phyloP scores from a whole-genome alignment of 2,888 invertebrate genomes.

The Dendrolimus houi region DNA sequence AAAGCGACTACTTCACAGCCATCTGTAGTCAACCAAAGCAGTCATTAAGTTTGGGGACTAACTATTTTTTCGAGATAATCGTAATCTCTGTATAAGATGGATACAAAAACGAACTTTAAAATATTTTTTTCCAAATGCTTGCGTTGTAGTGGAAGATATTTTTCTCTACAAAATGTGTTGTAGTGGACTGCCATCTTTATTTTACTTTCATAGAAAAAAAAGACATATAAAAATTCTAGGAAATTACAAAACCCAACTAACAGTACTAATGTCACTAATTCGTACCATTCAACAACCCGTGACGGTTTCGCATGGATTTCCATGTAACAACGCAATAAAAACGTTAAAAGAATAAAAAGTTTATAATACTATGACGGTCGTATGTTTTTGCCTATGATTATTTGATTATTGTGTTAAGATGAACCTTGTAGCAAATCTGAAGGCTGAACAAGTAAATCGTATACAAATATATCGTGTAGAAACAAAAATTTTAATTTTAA shows the following conservation, averaged over 20 bases:
- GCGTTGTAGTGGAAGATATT: no score
- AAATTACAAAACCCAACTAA: conserved; percentile 13
- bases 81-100: no score
- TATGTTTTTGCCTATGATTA: conserved; percentile 10
- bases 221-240: conserved; percentile 1
- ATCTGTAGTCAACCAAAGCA: no score
- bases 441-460: not conserved
- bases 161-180: no score
- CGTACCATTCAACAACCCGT: conserved; percentile 20
- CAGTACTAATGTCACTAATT: conserved; percentile 25
- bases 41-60: no score
- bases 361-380: conserved; percentile 1
- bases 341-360: conserved; percentile 5
- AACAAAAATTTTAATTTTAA: not conserved
- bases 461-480: not conserved
- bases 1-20: no score
- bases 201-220: conserved; percentile 12
- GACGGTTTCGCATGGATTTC: conserved; percentile 19
- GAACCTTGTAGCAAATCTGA: not conserved
- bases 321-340: conserved; percentile 7
- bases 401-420: not conserved
- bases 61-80: no score
- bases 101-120: no score
- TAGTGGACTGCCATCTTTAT: no score
- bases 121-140: no score